Evolutionary conservation across 2,888 invertebrate species (phyloP).

Genomic region (Cosmopolites sordidus): DNA sequence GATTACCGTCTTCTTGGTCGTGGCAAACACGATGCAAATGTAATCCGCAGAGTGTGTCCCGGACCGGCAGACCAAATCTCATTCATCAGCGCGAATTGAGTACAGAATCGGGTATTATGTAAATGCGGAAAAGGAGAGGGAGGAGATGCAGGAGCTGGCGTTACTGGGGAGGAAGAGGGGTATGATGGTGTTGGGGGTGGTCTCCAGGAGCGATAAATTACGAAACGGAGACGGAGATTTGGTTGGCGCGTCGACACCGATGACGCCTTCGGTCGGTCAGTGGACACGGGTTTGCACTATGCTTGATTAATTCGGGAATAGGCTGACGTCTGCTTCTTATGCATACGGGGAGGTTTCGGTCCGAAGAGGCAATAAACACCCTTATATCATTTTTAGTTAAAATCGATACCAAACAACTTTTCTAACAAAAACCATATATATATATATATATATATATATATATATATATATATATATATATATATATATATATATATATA

Average conservation of each 20-base stretch:
- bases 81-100: slow-evolving; percentile 26
- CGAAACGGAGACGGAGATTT: slow-evolving; percentile 17
- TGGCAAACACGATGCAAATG: slow-evolving; percentile 22
- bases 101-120: slow-evolving; percentile 27
- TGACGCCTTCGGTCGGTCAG: slow-evolving; percentile 33
- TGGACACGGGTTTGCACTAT: slow-evolving; percentile 43
- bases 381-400: too few species aligned
- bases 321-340: slow-evolving; percentile 16
- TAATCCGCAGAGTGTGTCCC: slow-evolving; percentile 26
- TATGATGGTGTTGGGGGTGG: slow-evolving; percentile 6
- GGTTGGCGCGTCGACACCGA: slow-evolving; percentile 12
- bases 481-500: too few species aligned
- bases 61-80: slow-evolving; percentile 25
- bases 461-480: too few species aligned
- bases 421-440: too few species aligned
- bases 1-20: slow-evolving; percentile 11
- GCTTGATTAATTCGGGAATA: slow-evolving; percentile 38
- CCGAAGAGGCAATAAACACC: not conserved
- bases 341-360: not conserved
- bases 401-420: too few species aligned
- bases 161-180: not conserved
- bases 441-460: too few species aligned
- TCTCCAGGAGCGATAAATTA: slow-evolving; percentile 20
- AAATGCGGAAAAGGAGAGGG: slow-evolving; percentile 12
- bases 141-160: not conserved